phyloP scores from a whole-genome alignment of 1,140 invertebrate species.

The Orchestia grillus region DNA sequence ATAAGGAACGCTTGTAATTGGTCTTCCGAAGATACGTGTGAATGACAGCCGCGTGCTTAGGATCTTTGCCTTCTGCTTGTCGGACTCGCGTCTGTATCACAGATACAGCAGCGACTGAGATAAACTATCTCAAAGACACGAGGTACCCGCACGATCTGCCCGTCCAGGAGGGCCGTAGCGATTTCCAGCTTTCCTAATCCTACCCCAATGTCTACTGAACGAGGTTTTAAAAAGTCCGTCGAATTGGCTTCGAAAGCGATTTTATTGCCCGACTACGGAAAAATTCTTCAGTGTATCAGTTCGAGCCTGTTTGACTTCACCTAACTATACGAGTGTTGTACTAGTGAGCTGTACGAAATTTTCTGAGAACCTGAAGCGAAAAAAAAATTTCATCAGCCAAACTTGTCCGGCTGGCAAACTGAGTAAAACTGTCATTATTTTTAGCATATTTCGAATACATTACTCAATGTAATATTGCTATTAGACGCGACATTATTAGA shows the following conservation, averaged over 20 bases:
- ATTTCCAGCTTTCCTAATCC: not conserved
- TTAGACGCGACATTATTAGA: too few species aligned
- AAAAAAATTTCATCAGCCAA: not conserved
- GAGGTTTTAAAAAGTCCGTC: not conserved
- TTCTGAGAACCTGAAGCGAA: not conserved
- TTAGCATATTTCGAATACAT: too few species aligned
- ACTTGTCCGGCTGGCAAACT: too few species aligned
- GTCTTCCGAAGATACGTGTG: not conserved
- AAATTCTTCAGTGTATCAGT: not conserved
- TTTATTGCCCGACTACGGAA: not conserved
- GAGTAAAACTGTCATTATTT: too few species aligned
- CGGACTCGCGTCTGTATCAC: not conserved
- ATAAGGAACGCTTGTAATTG: conserved; percentile 32
- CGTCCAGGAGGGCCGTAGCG: not conserved
- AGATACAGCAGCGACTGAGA: conserved; percentile 38
- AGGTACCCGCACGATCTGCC: not conserved
- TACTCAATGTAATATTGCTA: too few species aligned
- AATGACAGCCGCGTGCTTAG: not conserved
- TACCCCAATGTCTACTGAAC: not conserved
- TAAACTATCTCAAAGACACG: not conserved
- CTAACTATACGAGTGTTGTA: not conserved
- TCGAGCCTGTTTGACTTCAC: not conserved
- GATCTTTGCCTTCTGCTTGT: not conserved
- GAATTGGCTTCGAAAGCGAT: not conserved
- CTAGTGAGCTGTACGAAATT: not conserved